Conservation (phyloP, 1,140 invertebrate species). For the Phymastichus coffea region DNA sequence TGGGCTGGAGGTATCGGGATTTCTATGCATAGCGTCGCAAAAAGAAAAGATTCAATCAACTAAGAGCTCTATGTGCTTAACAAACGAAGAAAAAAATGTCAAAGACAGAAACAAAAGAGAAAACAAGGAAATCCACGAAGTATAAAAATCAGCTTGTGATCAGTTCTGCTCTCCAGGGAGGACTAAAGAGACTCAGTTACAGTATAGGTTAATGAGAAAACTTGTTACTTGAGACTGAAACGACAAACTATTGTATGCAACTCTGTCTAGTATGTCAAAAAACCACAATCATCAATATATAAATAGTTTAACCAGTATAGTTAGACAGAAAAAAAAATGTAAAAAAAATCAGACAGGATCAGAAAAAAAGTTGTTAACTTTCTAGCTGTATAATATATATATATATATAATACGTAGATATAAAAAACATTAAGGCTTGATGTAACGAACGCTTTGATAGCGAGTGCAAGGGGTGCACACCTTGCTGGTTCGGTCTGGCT, state of each 20-base stretch:
- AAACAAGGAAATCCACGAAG: too few relatives aligned
- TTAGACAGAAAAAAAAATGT: conserved; percentile 4
- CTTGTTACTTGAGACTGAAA: conserved; percentile 37
- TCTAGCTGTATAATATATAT: conserved; percentile 42
- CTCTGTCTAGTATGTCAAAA: conserved; percentile 39
- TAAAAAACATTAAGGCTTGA: conserved; percentile 48
- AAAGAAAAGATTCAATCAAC: too few relatives aligned
- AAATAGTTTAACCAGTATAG: background rate
- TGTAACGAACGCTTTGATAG: conserved; percentile 53
- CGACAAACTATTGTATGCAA: conserved; percentile 43
- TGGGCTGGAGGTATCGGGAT: too few relatives aligned
- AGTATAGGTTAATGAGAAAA: conserved; percentile 35
- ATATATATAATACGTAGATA: conserved; percentile 30
- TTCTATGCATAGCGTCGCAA: too few relatives aligned
- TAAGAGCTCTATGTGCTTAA: too few relatives aligned
- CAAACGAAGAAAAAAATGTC: too few relatives aligned
- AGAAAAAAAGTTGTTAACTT: conserved; percentile 27
- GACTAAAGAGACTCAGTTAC: conserved; percentile 36
- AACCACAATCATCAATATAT: conserved; percentile 40
- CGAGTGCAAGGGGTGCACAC: conserved; percentile 53
- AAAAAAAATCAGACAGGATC: background rate
- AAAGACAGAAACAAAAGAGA: too few relatives aligned
- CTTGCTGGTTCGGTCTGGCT: conserved; percentile 59
- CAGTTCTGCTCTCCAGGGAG: conserved; percentile 41
- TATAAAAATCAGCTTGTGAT: conserved; percentile 33